phyloP scores from a whole-genome alignment of 2,113 vertebrate species.

The Bubo scandiacus region DNA sequence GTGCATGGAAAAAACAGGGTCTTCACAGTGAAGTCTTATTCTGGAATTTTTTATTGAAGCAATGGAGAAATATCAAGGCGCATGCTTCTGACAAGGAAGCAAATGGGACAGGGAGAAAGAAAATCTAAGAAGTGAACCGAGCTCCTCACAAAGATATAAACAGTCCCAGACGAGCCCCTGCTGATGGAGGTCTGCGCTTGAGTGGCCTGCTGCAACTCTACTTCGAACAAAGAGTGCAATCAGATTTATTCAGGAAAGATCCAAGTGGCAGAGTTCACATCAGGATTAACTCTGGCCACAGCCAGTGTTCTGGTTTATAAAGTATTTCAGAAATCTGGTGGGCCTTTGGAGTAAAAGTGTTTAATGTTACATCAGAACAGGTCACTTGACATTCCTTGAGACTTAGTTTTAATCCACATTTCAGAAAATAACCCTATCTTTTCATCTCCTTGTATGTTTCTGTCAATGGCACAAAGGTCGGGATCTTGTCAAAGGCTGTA shows the following conservation, averaged over 20 bases:
- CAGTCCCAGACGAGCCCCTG: background rate
- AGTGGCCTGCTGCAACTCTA: background rate
- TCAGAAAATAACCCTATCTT: background rate
- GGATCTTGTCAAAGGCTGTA: background rate
- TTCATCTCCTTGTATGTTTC: background rate
- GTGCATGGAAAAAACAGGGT: accelerated
- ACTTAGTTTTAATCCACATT: background rate
- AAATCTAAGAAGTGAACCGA: background rate
- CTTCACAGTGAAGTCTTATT: background rate
- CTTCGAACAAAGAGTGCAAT: too few species aligned
- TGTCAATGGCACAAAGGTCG: background rate
- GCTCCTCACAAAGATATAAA: background rate
- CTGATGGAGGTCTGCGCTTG: background rate
- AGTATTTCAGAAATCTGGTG: background rate
- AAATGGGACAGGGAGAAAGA: background rate
- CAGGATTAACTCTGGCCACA: background rate
- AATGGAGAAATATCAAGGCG: background rate
- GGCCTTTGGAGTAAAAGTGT: background rate
- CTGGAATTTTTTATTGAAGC: background rate
- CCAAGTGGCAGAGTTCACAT: background rate
- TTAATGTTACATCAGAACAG: background rate
- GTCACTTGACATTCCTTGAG: background rate
- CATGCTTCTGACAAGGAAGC: accelerated
- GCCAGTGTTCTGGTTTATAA: background rate
- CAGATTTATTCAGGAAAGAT: background rate